Evolutionary conservation across 2,113 vertebrate species (phyloP), one percentile per base, ranked within the genome.

Genomic region (Brienomyrus brachyistius): DNA sequence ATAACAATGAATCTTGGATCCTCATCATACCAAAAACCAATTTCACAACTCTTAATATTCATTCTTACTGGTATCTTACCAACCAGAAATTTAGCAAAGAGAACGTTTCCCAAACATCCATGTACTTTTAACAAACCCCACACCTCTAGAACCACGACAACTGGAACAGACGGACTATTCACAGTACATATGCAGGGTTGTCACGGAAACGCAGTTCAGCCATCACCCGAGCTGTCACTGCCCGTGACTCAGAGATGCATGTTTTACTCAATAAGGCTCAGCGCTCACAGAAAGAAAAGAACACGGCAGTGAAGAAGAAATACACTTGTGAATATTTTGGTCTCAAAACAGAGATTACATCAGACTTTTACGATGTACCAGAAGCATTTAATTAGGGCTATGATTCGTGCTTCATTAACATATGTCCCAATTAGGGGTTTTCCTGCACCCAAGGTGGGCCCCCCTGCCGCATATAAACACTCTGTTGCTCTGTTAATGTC

Each of bases 141-240:
- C 82, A 84, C 45, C 40, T 48, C 40, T 23, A 84, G 45, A 84
- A 48, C 19, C 17, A 84, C n/a, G 82, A 45, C 82, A 48, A 23
- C 82, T 84, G 43, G 45, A 84, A 84, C 82, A 84, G 82, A 80
- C 35, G 74, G 40, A 48, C 82, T 48, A 48, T 45, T 84, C 45
- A 84, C n/a, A 84, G 82, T 47, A 48, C 43, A 48, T 84, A 84
- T 48, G 82, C 82, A 84, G 45, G 82, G 82, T 84, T 84, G 82
- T 48, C 45, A 84, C 21, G 82, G 82, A 84, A 84, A 84, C 82
- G 7, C 45, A 23, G 82, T 84, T 84, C 82, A 47, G 21, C 8
- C 82, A 84, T 84, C 82, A 48, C 45, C 21, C 40, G n/a, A 45
- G 43, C 45, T 84, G 82, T 48, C 45, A 48, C n/a, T 47, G 40